Conservation (phyloP, 2,797 vertebrate genomes). For the Oryzias dopingdopingensis region DNA sequence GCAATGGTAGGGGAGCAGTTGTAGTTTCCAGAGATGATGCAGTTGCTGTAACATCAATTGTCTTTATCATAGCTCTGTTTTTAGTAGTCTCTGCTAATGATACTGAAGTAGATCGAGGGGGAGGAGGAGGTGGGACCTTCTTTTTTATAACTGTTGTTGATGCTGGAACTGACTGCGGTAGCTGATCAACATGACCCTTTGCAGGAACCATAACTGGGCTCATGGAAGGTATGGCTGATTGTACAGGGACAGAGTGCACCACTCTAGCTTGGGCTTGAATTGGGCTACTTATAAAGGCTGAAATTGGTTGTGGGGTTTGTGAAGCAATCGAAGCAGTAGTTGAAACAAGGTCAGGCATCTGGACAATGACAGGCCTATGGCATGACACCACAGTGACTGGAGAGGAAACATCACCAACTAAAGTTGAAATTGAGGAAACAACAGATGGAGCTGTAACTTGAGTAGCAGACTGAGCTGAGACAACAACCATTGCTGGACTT, state of each 20-base stretch:
- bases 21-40: slow-evolving; percentile 30
- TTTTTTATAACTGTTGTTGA: slow-evolving; percentile 72
- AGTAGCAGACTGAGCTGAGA: slow-evolving; percentile 42
- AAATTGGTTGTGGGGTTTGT: slow-evolving; percentile 50
- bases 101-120: slow-evolving; percentile 70
- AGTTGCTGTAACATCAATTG: slow-evolving; percentile 48
- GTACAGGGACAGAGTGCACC: slow-evolving; percentile 53
- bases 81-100: slow-evolving; percentile 52
- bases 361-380: slow-evolving; percentile 60
- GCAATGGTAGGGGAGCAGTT: slow-evolving; percentile 53
- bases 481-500: slow-evolving; percentile 41
- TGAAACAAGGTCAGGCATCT: slow-evolving; percentile 73
- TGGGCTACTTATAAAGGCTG: slow-evolving; percentile 41
- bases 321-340: slow-evolving; percentile 56
- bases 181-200: slow-evolving; percentile 34
- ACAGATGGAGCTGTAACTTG: slow-evolving; percentile 28
- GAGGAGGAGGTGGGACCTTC: slow-evolving; percentile 68
- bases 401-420: slow-evolving; percentile 20
- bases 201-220: slow-evolving; percentile 33
- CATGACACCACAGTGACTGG: slow-evolving; percentile 27
- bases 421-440: slow-evolving; percentile 19
- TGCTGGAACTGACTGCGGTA: slow-evolving; percentile 23
- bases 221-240: slow-evolving; percentile 39
- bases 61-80: slow-evolving; percentile 43
- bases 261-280: slow-evolving; percentile 52